Conservation (phyloP, 1,140 invertebrate species). For the Drosophila kohkoa region DNA sequence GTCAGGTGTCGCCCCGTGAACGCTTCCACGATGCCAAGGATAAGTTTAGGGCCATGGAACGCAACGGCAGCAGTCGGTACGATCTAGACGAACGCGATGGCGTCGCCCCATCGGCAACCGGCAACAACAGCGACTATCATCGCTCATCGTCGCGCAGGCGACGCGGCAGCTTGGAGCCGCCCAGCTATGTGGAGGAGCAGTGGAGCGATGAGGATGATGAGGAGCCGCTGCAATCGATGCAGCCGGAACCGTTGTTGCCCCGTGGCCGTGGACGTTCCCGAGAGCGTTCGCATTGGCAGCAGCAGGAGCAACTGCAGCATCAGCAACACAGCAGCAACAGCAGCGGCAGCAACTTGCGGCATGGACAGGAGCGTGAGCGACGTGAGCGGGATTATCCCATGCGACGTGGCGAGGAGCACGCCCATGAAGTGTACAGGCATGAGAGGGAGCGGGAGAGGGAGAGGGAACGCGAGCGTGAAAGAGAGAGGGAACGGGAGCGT, state of each 20-base stretch:
- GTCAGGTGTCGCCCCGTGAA: constrained; percentile 88
- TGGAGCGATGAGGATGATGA: constrained; percentile 78
- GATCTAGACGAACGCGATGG: constrained; percentile 85
- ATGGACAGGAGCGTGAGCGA: constrained; percentile 46
- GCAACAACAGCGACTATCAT: constrained; percentile 31
- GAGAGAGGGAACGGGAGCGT: constrained; percentile 16
- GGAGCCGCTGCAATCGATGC: constrained; percentile 10
- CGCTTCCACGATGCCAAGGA: constrained; percentile 93
- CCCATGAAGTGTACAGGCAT: constrained; percentile 60
- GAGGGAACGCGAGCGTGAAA: constrained; percentile 15
- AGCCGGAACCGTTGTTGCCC: constrained; percentile 32
- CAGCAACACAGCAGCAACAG: constrained; percentile 21
- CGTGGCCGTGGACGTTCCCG: constrained; percentile 76
- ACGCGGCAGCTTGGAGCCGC: constrained; percentile 64
- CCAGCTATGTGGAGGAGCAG: constrained; percentile 60
- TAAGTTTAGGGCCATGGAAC: constrained; percentile 91
- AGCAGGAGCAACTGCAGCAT: constrained; percentile 41
- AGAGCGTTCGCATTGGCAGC: constrained; percentile 69
- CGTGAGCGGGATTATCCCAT: constrained; percentile 52
- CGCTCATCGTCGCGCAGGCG: constrained; percentile 66
- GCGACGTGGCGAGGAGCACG: constrained; percentile 42
- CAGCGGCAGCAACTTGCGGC: constrained; percentile 2
- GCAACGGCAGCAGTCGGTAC: constrained; percentile 85
- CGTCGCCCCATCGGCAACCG: neutral
- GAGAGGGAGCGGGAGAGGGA: constrained; percentile 54